Conservation (phyloP, 2,113 vertebrate genomes). For the Atherinomorus stipes region DNA sequence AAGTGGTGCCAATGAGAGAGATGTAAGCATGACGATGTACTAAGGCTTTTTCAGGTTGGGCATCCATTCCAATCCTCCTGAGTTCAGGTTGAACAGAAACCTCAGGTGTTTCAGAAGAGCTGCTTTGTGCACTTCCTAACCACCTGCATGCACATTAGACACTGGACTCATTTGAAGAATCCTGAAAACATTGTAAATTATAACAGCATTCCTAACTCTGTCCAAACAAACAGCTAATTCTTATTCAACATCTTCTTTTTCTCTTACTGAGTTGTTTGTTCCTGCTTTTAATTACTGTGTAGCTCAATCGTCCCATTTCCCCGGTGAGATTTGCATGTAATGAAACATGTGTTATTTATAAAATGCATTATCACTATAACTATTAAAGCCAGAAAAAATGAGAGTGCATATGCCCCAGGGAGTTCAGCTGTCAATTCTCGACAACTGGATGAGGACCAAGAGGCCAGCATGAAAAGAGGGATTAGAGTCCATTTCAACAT, state of each 20-base stretch:
- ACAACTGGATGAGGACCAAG: slow-evolving; percentile 60
- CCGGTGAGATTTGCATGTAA: slow-evolving; percentile 46
- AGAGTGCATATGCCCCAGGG: slow-evolving; percentile 16
- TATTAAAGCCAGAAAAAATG: slow-evolving; percentile 29
- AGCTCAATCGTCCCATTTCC: slow-evolving; percentile 23
- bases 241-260: not conserved
- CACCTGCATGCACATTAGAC: slow-evolving; percentile 11
- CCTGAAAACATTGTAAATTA: not conserved
- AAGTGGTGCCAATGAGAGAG: slow-evolving; percentile 20
- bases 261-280: slow-evolving; percentile 29
- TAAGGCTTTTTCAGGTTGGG: not conserved
- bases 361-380: slow-evolving; percentile 51
- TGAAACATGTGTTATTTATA: slow-evolving; percentile 66
- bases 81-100: slow-evolving; percentile 17
- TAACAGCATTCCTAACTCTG: slow-evolving; percentile 13
- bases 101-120: slow-evolving; percentile 17
- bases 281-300: slow-evolving; percentile 54
- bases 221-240: slow-evolving; percentile 6
- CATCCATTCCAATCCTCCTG: not conserved
- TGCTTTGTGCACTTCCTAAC: slow-evolving; percentile 14
- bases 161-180: slow-evolving; percentile 1
- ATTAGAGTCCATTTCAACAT: slow-evolving; percentile 61
- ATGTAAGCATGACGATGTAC: slow-evolving; percentile 11
- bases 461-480: slow-evolving; percentile 60
- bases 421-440: slow-evolving; percentile 51